Base-by-base conservation (phyloP, 2,888 invertebrate genomes). In the Eledone cirrhosa region DNA sequence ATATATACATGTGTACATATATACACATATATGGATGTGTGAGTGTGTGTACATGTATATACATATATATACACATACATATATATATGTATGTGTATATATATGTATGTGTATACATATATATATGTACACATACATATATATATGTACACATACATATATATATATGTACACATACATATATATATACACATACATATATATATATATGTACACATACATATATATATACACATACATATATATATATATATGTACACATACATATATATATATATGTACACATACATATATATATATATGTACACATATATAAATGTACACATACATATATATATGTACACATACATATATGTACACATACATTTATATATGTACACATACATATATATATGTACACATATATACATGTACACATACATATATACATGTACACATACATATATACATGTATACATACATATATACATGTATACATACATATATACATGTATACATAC, bases 391-490 rank as follows among this genome's bases (percentile, higher is more conserved):
- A 41, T 8, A 41, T 41, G n/a, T n/a, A n/a, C n/a, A n/a, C n/a
- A n/a, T n/a, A n/a, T n/a, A n/a, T n/a, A n/a, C n/a, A 65, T 65
- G 29, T 65, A 65, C 29, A 65, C 29, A 65, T 24, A 65, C 19
- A 65, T 8, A 65, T 27, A 65, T 8, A 65, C 29, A 65, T 27
- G 29, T 65, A 65, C 16, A 65, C 29, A 65, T 65, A 65, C 16
- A 65, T 65, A 65, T 27, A 65, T 65, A 65, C 16, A 65, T 65
- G 29, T 0, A 63, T 63, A 63, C 27, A 63, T 63, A 67, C 24
- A 67, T 67, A 24, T 67, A 67, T 67, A 67, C 24, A 67, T 67
- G 24, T 67, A 67, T 27, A 67, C 31, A 67, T 27, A 27, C 24
- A 4, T n/a, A 27, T 67, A 33, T 33, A 33, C 33, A 33, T 33